Base-by-base conservation (phyloP, 2,888 invertebrate genomes). In the Pseudococcus longispinus region DNA sequence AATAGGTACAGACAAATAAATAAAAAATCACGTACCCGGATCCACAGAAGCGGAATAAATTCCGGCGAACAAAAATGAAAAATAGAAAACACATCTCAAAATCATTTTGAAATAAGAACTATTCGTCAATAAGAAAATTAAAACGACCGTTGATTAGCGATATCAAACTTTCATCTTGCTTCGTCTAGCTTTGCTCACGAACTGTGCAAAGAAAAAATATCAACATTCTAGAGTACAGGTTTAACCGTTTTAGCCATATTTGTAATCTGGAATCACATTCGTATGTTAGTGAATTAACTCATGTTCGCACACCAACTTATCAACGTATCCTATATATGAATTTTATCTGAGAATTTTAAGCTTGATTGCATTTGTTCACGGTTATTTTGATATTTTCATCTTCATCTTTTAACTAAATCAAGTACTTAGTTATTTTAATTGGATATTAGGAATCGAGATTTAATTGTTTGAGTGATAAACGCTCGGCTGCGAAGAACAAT, bases 81-180 rank as follows among this genome's bases (percentile, higher is more conserved):
- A 60, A 18, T 29, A 55, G n/a, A 84, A 84, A 29, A 60, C 32
- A 55, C 37, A 29, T 11, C 37, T n/a, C 32, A 51, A 29, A 51
- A 60, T 84, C 84, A 37, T 60, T 55, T 60, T 55, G 15, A 26
- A 84, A 32, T 29, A 84, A 84, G 60, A 83, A 46, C 13, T 13
- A 20, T n/a, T 29, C 20, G n/a, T 29, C 29, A 84, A 84, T 37
- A 32, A 37, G 37, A 55, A 37, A 55, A 84, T 84, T 51, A 8
- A 82, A 83, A 60, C 42, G 13, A 42, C 77, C 20, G 77, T 80
- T 9, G 46, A 82, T 29, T 4, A 55, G 84, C 37, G 55, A 32
- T 60, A 55, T 84, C 29, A 84, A 84, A 60, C 84, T 84, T 84
- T 84, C 84, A 84, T 84, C 84, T 55, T 84, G 84, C 60, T 84